Evolutionary conservation across 2,113 vertebrate species (phyloP).

Genomic region (Labrus mixtus): DNA sequence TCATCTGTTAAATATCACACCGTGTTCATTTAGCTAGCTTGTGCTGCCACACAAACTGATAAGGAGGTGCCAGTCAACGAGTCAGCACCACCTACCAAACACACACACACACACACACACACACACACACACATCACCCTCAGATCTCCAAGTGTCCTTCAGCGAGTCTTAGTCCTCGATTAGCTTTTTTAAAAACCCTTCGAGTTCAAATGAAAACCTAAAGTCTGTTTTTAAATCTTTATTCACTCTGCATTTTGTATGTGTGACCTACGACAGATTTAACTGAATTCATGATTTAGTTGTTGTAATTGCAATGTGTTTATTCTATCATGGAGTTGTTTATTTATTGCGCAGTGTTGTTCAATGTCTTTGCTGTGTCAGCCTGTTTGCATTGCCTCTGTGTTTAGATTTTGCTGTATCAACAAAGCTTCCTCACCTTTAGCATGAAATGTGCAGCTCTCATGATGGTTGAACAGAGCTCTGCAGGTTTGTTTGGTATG

Average conservation of each 20-base stretch:
- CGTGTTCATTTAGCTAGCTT: conserved; percentile 42
- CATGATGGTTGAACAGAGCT: no score
- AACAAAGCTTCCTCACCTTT: no score
- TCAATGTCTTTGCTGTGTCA: background rate
- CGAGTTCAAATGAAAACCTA: background rate
- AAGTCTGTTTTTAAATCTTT: background rate
- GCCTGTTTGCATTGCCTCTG: background rate
- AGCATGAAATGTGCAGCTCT: no score
- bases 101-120: conserved; percentile 1
- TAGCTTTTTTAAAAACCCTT: no score
- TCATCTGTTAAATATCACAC: conserved; percentile 66
- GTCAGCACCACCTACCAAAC: background rate
- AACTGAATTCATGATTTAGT: no score
- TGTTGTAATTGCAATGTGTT: no score
- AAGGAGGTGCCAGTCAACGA: conserved; percentile 30
- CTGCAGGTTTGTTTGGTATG: no score
- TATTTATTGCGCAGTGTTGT: background rate
- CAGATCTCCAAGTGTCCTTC: background rate
- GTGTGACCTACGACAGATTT: no score
- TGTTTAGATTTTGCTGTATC: no score
- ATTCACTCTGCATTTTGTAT: no score
- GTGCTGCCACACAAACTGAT: conserved; percentile 56
- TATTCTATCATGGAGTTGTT: no score
- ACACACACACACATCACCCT: background rate
- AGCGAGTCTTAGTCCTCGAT: background rate